A percentile compares a stretch with the other conserved stretches of the same genome.
These are phyloP conservation scores for Onychostoma macrolepis DNA, from an alignment of 2,113 vertebrate genomes.

Conservation along the genomic window DNA sequence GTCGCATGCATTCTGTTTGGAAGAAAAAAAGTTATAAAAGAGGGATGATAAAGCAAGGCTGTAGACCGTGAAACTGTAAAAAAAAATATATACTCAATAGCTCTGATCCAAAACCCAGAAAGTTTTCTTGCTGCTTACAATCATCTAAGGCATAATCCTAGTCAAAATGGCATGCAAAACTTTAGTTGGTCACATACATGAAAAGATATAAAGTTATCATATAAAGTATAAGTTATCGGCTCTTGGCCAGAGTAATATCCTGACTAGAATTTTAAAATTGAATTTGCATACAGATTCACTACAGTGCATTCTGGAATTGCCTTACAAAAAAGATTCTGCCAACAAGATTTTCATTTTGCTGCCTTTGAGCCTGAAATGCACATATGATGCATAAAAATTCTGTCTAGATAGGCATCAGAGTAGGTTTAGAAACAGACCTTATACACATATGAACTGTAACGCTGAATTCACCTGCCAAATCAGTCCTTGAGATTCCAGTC, in stretches of 20 bases:
- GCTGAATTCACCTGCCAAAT: constrained; percentile 82
- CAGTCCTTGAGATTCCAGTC: constrained; percentile 80
- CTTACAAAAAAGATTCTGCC: not conserved
- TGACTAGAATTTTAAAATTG: not conserved
- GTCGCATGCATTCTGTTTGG: constrained; percentile 84
- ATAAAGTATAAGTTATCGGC: too few species aligned
- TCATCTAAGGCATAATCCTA: not conserved
- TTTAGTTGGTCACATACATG: not conserved
- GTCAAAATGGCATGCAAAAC: not conserved
- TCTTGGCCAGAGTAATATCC: not conserved
- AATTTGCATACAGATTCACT: not conserved
- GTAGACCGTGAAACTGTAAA: not conserved
- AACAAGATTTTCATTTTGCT: not conserved
- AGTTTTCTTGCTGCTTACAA: not conserved
- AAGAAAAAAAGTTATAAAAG: constrained; percentile 1
- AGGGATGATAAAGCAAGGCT: not conserved
- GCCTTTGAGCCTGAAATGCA: not conserved
- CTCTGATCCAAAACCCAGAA: not conserved
- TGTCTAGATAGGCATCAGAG: not conserved
- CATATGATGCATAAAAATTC: not conserved
- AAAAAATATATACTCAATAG: not conserved
- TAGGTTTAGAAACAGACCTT: not conserved
- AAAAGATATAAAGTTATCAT: not conserved
- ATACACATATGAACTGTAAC: not conserved
- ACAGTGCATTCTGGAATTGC: not conserved